A percentile compares a stretch with the other conserved stretches of the same genome.
These are phyloP conservation scores for Helarctos malayanus DNA, from an alignment of 2,797 vertebrate genomes.

Conservation along the genomic window DNA sequence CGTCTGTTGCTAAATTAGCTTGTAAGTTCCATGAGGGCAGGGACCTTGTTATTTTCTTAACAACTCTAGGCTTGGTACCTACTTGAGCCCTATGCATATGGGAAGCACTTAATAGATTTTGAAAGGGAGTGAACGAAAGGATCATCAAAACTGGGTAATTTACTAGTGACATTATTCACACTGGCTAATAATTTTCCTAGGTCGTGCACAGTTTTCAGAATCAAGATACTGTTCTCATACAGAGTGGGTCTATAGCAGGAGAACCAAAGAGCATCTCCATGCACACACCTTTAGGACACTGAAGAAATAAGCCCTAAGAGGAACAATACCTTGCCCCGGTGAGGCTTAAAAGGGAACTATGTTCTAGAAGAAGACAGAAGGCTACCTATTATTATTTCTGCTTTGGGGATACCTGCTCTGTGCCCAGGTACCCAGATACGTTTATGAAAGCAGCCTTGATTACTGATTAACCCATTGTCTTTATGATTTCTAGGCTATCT, in stretches of 20 bases:
- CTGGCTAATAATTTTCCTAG: neutral
- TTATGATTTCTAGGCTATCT: constrained; percentile 88
- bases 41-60: neutral
- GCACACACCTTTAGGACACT: neutral
- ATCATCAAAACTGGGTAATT: neutral
- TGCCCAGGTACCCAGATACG: neutral
- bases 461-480: constrained; percentile 84
- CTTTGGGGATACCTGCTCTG: neutral
- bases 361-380: neutral
- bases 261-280: neutral
- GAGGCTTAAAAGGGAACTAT: neutral
- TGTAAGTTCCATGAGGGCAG: neutral
- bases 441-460: constrained; percentile 71
- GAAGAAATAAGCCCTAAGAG: neutral
- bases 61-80: neutral
- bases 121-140: neutral
- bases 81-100: neutral
- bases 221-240: neutral
- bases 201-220: neutral
- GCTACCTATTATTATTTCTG: neutral
- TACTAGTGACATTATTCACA: neutral
- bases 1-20: neutral
- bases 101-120: neutral
- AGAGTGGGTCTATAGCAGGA: neutral
- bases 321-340: neutral